These are phyloP conservation scores for Suillia variegata DNA, from an alignment of 2,888 invertebrate species.

Conservation along the genomic window DNA sequence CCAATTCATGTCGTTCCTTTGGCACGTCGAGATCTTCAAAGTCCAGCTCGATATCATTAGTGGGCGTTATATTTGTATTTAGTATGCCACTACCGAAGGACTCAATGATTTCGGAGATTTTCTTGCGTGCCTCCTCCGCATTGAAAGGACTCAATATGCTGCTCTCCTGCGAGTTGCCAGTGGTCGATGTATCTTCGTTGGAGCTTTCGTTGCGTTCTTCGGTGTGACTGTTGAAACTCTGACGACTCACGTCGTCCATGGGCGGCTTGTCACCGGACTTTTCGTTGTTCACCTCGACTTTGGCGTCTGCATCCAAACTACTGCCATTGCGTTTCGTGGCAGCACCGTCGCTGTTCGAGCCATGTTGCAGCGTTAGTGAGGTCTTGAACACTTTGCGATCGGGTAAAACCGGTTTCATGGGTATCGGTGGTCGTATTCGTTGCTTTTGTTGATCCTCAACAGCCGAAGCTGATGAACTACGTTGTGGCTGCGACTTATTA, in stretches of 20 bases:
- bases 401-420: slow-evolving; percentile 45
- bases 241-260: slow-evolving; percentile 29
- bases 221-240: slow-evolving; percentile 5
- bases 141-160: slow-evolving; percentile 84
- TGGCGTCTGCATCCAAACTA: too few relatives aligned
- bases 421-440: slow-evolving; percentile 45
- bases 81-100: slow-evolving; percentile 87
- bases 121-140: slow-evolving; percentile 91
- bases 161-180: slow-evolving; percentile 44
- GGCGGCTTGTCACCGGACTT: slow-evolving; percentile 8
- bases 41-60: slow-evolving; percentile 47
- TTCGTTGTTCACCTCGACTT: slow-evolving; percentile 14
- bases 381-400: slow-evolving; percentile 46
- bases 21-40: slow-evolving; percentile 46
- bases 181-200: slow-evolving; percentile 34
- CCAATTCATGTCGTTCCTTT: slow-evolving; percentile 56
- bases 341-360: not conserved
- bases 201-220: slow-evolving; percentile 26
- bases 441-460: slow-evolving; percentile 26
- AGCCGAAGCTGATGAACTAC: slow-evolving; percentile 27
- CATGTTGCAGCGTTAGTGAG: slow-evolving; percentile 31
- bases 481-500: slow-evolving; percentile 7
- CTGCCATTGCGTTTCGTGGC: slow-evolving; percentile 35
- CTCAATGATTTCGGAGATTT: slow-evolving; percentile 94
- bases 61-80: slow-evolving; percentile 48